Base-by-base conservation (phyloP, 1,140 invertebrate species). In the Cheumatopsyche charites region DNA sequence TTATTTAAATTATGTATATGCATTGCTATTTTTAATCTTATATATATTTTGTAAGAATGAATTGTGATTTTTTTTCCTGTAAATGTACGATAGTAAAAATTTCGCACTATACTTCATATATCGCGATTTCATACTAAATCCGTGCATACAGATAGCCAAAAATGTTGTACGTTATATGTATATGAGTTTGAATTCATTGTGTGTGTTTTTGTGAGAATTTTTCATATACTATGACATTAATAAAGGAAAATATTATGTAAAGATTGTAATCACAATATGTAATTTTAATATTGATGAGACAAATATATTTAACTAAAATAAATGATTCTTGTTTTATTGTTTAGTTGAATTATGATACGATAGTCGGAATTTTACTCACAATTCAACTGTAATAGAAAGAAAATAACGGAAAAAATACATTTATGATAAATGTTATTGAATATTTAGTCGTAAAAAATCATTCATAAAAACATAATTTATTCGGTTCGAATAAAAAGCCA, bases 101-200 rank as follows among this genome's bases (percentile, higher is more conserved):
- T 4, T 36, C 29, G 29, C 29, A 58, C 13, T 58, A 58, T 58
- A 25, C 25, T 25, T 25, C 7, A 41, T 66, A n/a, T n/a, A 2
- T 63, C 65, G 74, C 74, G 67, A 43, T 65, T 75, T 75, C 73
- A 73, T 75, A 75, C 73, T 73, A 73, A 75, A 75, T 66, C 42
- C 41, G 63, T 41, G 17, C 7, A 43, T 66, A 47, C 43, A 66
- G 21, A 66, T 58, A 58, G 55, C 25, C 55, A 26, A 58, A 25
- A 26, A 58, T 23, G 23, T 58, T 25, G n/a, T 17, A 52, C 21
- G 13, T 58, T 23, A 23, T 58, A 23, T 19, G 55, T 25, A 25
- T 58, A 26, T 58, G 7, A 1, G 19, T 58, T 25, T 17, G 19
- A n/a, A 58, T 58, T 13, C 17, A 25, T 23, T 25, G 19, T 58